These are phyloP conservation scores for Nothoprocta pentlandii DNA, from an alignment of 2,113 vertebrate genomes.

Conservation along the genomic window DNA sequence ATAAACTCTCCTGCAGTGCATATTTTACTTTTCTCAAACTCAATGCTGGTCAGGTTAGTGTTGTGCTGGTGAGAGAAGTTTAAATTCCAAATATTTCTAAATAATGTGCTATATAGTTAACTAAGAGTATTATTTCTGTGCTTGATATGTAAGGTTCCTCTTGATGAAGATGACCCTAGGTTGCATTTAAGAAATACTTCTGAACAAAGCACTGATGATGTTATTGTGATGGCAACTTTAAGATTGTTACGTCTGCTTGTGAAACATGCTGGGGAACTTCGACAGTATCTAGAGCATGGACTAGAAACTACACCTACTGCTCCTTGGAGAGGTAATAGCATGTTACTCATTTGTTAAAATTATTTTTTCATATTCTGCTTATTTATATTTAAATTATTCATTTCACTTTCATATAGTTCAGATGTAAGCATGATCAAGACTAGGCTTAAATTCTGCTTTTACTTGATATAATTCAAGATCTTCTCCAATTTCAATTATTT, in stretches of 20 bases:
- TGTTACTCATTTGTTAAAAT: neutral
- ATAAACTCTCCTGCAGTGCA: slow-evolving; percentile 94
- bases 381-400: neutral
- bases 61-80: neutral
- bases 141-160: slow-evolving; percentile 78
- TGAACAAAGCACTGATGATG: slow-evolving; percentile 96
- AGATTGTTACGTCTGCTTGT: slow-evolving; percentile 92
- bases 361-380: neutral
- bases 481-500: neutral
- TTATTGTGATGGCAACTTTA: slow-evolving; percentile 97
- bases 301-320: slow-evolving; percentile 96
- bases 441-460: neutral
- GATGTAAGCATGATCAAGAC: neutral
- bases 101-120: neutral
- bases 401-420: neutral
- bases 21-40: slow-evolving; percentile 99
- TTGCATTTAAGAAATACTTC: slow-evolving; percentile 81
- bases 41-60: slow-evolving; percentile 89
- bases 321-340: slow-evolving; percentile 90
- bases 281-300: slow-evolving; percentile 93
- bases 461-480: neutral
- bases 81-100: neutral
- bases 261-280: slow-evolving; percentile 96
- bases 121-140: neutral
- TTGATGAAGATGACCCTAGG: slow-evolving; percentile 94